Percentiles rank a stretch among this genome's conserved stretches.
phyloP scores from a whole-genome alignment of 2,113 vertebrate genomes.

The Gila orcuttii region DNA sequence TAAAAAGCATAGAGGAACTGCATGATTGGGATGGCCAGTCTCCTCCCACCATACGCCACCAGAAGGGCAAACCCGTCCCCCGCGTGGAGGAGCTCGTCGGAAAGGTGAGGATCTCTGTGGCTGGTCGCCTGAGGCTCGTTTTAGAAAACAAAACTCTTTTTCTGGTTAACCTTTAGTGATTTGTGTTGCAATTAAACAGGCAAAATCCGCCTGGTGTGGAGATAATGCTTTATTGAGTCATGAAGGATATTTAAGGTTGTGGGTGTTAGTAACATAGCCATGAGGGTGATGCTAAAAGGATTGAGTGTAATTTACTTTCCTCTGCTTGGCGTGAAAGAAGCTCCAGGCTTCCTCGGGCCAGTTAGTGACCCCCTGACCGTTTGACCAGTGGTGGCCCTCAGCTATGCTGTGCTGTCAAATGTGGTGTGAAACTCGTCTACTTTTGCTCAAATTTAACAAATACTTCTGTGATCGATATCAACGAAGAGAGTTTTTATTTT shows the following conservation, averaged over 20 bases:
- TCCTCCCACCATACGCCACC: slow-evolving; percentile 82
- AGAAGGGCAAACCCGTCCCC: slow-evolving; percentile 88
- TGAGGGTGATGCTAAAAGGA: slow-evolving; percentile 11
- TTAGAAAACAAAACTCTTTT: slow-evolving; percentile 16
- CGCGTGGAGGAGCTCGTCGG: slow-evolving; percentile 78
- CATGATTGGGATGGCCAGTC: slow-evolving; percentile 88
- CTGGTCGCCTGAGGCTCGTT: neutral
- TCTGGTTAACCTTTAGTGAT: slow-evolving; percentile 32
- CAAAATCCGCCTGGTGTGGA: slow-evolving; percentile 10
- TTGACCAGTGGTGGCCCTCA: slow-evolving; percentile 32
- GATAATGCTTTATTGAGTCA: slow-evolving; percentile 39
- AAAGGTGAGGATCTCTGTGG: slow-evolving; percentile 75
- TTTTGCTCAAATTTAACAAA: neutral
- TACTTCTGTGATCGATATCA: slow-evolving; percentile 1
- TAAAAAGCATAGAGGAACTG: slow-evolving; percentile 86
- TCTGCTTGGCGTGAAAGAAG: slow-evolving; percentile 4
- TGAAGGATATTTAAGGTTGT: slow-evolving; percentile 38
- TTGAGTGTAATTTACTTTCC: slow-evolving; percentile 18
- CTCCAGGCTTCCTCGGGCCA: slow-evolving; percentile 20
- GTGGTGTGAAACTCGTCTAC: slow-evolving; percentile 7
- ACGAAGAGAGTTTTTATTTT: neutral
- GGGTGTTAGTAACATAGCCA: slow-evolving; percentile 25
- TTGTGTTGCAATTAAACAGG: slow-evolving; percentile 30
- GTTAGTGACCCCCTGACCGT: slow-evolving; percentile 15
- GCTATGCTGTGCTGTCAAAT: slow-evolving; percentile 10